Conservation (phyloP, 2,113 vertebrate genomes). For the Pongo abelii region DNA sequence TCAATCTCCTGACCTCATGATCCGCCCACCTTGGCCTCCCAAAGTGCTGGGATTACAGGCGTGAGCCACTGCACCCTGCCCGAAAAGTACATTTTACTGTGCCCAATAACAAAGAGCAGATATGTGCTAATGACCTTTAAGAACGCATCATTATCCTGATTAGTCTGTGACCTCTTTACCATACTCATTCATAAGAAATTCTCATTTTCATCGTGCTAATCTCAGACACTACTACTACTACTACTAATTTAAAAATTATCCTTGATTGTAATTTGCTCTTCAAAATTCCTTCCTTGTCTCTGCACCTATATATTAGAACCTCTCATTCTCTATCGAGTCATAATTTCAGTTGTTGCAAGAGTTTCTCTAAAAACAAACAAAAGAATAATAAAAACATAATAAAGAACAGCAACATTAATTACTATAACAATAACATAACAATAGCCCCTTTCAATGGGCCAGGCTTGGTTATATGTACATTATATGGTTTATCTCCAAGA, state of each 20-base stretch:
- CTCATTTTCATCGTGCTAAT: not conserved
- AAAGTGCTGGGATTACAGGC: too few relatives aligned
- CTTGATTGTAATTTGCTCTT: not conserved
- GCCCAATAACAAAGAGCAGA: not conserved
- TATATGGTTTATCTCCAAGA: not conserved
- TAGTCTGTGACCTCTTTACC: not conserved
- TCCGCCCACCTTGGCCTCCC: too few relatives aligned
- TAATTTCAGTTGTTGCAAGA: not conserved
- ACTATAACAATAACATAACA: not conserved
- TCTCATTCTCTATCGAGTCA: not conserved
- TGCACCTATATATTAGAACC: fast-evolving
- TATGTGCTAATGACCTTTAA: not conserved
- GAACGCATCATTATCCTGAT: not conserved
- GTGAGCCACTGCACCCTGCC: fast-evolving
- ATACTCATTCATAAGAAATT: not conserved
- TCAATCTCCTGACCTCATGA: too few relatives aligned
- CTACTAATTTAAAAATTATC: not conserved
- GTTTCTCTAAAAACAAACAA: not conserved
- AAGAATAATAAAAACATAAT: not conserved
- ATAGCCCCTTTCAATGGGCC: not conserved
- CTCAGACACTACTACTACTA: not conserved
- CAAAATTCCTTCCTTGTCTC: not conserved
- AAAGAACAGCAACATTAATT: not conserved
- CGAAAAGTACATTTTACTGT: not conserved
- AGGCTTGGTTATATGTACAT: not conserved